Evolutionary conservation across 2,113 vertebrate species (phyloP).

Genomic region (Rhea americana): DNA sequence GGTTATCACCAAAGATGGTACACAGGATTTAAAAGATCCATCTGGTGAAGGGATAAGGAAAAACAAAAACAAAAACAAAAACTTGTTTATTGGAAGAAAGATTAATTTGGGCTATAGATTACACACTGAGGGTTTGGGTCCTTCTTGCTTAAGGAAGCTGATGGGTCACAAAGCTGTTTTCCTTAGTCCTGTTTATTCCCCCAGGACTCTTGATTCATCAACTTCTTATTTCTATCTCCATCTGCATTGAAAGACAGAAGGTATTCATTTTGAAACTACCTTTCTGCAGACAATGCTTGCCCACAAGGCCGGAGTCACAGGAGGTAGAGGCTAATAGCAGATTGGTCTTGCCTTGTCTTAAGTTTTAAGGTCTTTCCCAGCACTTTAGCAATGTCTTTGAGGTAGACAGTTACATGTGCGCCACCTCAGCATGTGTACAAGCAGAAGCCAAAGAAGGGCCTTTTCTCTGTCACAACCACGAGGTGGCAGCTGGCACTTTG

Average conservation of each 20-base stretch:
- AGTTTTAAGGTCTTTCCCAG: background rate
- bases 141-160: background rate
- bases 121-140: background rate
- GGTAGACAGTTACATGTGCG: background rate
- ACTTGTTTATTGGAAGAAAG: background rate
- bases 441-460: background rate
- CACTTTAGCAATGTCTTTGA: rapidly evolving
- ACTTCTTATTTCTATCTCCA: constrained; percentile 10
- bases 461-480: constrained; percentile 65
- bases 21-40: constrained; percentile 16
- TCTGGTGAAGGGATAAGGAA: constrained; percentile 7
- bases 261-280: background rate
- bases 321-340: rapidly evolving
- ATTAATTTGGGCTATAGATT: constrained; percentile 21
- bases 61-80: background rate
- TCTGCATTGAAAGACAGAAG: background rate
- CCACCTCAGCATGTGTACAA: background rate
- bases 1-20: constrained; percentile 16
- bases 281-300: background rate
- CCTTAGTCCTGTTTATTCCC: background rate
- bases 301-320: background rate
- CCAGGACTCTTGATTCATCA: constrained; percentile 12
- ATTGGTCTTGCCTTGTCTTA: background rate
- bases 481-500: constrained; percentile 71
- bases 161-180: constrained; percentile 19